Conservation (phyloP, 35 echinoderm and acorn worm species). For the Anneissia japonica region DNA sequence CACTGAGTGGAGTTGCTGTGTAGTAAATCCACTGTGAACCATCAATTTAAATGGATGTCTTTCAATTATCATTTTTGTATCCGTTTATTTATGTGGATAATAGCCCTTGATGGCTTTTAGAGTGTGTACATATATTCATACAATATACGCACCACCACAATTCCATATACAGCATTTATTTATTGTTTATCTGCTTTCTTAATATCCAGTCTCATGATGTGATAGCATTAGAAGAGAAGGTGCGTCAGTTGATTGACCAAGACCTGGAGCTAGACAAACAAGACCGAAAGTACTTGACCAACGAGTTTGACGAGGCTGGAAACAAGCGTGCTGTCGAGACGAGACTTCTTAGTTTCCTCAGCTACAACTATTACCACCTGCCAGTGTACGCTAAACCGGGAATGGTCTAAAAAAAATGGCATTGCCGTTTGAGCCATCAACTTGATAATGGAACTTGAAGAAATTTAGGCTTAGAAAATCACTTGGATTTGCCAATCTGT, state of each 20-base stretch:
- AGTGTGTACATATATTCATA: too few relatives aligned
- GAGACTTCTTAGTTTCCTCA: slow-evolving; percentile 85
- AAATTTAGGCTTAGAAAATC: too few relatives aligned
- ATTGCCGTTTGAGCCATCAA: too few relatives aligned
- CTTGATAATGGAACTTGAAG: too few relatives aligned
- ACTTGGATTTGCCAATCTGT: too few relatives aligned
- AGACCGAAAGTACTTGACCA: slow-evolving; percentile 73
- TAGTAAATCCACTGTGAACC: too few relatives aligned
- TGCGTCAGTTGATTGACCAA: slow-evolving; percentile 79
- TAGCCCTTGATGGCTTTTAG: too few relatives aligned
- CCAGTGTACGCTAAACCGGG: slow-evolving; percentile 98
- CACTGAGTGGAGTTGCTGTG: too few relatives aligned
- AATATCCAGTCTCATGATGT: slow-evolving; percentile 56
- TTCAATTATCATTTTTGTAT: too few relatives aligned
- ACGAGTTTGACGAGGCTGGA: slow-evolving; percentile 53
- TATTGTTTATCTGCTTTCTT: slow-evolving; percentile 1
- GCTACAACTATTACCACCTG: slow-evolving; percentile 96
- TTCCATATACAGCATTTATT: not conserved
- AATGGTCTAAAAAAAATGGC: slow-evolving; percentile 89
- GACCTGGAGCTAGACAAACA: slow-evolving; percentile 72
- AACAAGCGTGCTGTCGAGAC: slow-evolving; percentile 82
- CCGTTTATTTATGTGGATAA: too few relatives aligned
- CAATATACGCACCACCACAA: too few relatives aligned
- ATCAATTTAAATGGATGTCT: too few relatives aligned
- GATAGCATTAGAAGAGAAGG: slow-evolving; percentile 76